Base-by-base conservation (phyloP, 35 echinoderm and acorn worm genomes). In the Diadema setosum region DNA sequence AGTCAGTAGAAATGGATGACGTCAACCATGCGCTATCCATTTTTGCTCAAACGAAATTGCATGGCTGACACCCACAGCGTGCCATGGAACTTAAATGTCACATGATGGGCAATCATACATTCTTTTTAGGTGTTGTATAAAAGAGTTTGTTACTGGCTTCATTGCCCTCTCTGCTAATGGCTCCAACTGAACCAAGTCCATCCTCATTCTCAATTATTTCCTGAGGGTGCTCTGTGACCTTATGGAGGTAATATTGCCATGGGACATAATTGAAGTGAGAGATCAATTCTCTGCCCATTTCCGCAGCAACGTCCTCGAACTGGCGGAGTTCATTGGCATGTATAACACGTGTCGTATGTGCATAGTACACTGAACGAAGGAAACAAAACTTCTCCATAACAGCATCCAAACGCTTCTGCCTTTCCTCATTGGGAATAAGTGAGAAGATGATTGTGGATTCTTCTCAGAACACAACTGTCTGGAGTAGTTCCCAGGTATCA, bases 401-500 rank as follows among this genome's bases (percentile, higher is more conserved):
- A n/a, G 9, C n/a, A n/a, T 52, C 48, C n/a, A 52, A 52, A 9
- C 48, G 9, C 48, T 52, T 52, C 48, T n/a, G 48, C n/a, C 9
- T 52, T n/a, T 52, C 48, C n/a, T 52, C 48, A n/a, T 52, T 52
- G 9, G 9, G 9, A 11, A 52, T n/a, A 52, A 81, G 14, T 42
- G 7, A n/a, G 75, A 35, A 8, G 75, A 39, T 17, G 26, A 4
- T 7, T 74, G 57, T 65, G 25, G 15, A 7, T 75, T 87, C 2
- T 24, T 39, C 4, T 58, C 18, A 3, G 27, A 42, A 27, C 60
- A 89, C 5, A 89, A 0, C 6, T 33, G 27, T 17, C 87, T 81
- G 14, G 87, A 70, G 30, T 82, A 89, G 39, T 89, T 89, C 17
- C 87, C 87, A 25, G 87, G 87, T 75, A 89, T 89, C 75, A 89